Base-by-base conservation (phyloP, 2,797 vertebrate species). In the Paratrypauchen microcephalus region DNA sequence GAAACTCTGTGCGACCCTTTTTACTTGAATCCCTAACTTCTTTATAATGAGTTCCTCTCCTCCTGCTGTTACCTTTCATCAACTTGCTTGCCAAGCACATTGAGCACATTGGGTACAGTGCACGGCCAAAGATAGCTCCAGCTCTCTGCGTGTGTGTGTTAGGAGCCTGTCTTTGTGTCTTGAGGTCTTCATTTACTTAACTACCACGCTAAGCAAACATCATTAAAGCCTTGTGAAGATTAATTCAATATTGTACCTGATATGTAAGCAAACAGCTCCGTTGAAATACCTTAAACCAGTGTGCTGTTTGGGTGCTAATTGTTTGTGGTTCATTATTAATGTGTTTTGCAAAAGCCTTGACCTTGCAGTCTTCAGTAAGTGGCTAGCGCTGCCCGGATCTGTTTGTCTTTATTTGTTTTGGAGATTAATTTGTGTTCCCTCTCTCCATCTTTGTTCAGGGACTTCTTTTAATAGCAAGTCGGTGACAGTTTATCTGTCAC, bases 381-480 rank as follows among this genome's bases (percentile, higher is more conserved):
- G 62, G 62, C 24, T 26, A 2, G 8, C 4, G 18, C 63, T 50
- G 63, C 63, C 63, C 26, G 6, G 64, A 56, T n/a, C 19, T 75
- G 73, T 81, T 81, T 86, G 73, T 79, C 80, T 84, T 26, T 78
- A 71, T 87, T 86, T 90, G 80, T 83, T 84, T 63, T 82, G 70
- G 75, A 80, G 85, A 80, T 79, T 80, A 76, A 79, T 89, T 77
- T 80, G 70, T 82, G 60, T 74, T 4, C 73, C 67, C 36, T 11
- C 74, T 72, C 75, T 68, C 73, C 69, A 56, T 73, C 63, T 50
- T 66, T 84, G 86, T 85, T 81, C 15, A 70, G 83, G 80, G 83
- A 86, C 71, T 83, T 88, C 80, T 92, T 90, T 92, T 89, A 89
- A 91, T 92, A 91, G 87, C 87, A 87, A 86, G 81, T 82, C 82